Conservation (phyloP, 2,888 invertebrate genomes). For the Cheilosia scutellata region DNA sequence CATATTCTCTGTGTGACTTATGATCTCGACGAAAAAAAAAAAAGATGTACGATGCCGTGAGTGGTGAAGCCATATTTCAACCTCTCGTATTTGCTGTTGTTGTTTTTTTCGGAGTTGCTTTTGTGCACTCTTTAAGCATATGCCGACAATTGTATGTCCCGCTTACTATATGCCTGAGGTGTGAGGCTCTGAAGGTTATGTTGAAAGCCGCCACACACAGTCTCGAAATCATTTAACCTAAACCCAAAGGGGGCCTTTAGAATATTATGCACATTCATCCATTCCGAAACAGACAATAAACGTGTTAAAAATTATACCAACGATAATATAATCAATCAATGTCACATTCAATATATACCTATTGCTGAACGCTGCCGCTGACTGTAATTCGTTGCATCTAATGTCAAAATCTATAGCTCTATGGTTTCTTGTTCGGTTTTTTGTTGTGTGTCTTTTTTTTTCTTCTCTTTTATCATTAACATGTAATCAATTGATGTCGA, state of each 20-base stretch:
- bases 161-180: slow-evolving; percentile 43
- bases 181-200: slow-evolving; percentile 67
- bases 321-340: slow-evolving; percentile 73
- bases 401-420: slow-evolving; percentile 71
- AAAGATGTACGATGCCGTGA: slow-evolving; percentile 19
- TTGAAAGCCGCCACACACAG: slow-evolving; percentile 69
- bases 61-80: slow-evolving; percentile 36
- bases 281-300: slow-evolving; percentile 57
- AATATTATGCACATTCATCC: background rate
- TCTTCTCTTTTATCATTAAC: slow-evolving; percentile 69
- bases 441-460: background rate
- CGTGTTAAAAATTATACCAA: slow-evolving; percentile 69
- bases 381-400: slow-evolving; percentile 66
- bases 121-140: slow-evolving; percentile 23
- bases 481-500: slow-evolving; percentile 75
- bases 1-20: slow-evolving; percentile 60
- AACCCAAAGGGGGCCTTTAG: slow-evolving; percentile 10
- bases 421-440: slow-evolving; percentile 43
- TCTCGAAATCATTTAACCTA: slow-evolving; percentile 10
- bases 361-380: slow-evolving; percentile 39
- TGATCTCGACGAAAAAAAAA: slow-evolving; percentile 36
- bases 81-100: slow-evolving; percentile 48
- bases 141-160: slow-evolving; percentile 36
- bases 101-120: slow-evolving; percentile 16
- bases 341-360: slow-evolving; percentile 55